These are phyloP conservation scores for Crenuchus spilurus DNA, from an alignment of 2,797 vertebrate species.

Conservation along the genomic window DNA sequence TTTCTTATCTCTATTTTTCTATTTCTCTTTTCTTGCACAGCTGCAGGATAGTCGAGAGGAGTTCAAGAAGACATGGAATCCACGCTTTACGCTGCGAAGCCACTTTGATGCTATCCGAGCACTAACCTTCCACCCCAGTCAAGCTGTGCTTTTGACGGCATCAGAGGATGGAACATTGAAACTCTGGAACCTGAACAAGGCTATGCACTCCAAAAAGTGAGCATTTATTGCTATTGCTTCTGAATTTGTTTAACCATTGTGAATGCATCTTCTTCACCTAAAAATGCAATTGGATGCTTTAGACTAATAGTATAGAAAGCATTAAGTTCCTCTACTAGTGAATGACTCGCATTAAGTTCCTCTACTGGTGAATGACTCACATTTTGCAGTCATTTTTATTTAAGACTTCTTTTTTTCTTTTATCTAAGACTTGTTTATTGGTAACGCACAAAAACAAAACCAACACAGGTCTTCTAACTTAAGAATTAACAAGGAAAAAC, in stretches of 20 bases:
- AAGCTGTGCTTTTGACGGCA: slow-evolving; percentile 85
- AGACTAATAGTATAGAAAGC: neutral
- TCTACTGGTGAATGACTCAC: no score
- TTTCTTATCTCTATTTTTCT: neutral
- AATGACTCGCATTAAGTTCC: no score
- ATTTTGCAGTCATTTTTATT: no score
- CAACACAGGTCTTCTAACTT: no score
- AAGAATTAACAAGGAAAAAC: no score
- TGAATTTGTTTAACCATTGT: neutral
- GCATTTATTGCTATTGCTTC: slow-evolving; percentile 19
- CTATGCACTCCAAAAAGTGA: slow-evolving; percentile 89
- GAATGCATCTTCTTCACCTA: neutral
- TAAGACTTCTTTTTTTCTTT: no score
- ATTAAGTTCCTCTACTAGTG: no score
- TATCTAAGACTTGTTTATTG: no score
- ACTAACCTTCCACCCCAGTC: slow-evolving; percentile 86
- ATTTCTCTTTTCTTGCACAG: slow-evolving; percentile 59
- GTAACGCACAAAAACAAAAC: no score
- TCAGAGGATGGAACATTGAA: slow-evolving; percentile 91
- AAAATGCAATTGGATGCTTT: neutral
- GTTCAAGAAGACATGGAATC: slow-evolving; percentile 92
- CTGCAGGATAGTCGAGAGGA: slow-evolving; percentile 87
- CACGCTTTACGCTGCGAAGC: slow-evolving; percentile 89
- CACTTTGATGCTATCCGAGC: slow-evolving; percentile 90
- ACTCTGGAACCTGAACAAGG: slow-evolving; percentile 92